Evolutionary conservation across 2,888 invertebrate genomes (phyloP), one percentile per base, ranked within the genome.

Genomic region (Tachina lurida): DNA sequence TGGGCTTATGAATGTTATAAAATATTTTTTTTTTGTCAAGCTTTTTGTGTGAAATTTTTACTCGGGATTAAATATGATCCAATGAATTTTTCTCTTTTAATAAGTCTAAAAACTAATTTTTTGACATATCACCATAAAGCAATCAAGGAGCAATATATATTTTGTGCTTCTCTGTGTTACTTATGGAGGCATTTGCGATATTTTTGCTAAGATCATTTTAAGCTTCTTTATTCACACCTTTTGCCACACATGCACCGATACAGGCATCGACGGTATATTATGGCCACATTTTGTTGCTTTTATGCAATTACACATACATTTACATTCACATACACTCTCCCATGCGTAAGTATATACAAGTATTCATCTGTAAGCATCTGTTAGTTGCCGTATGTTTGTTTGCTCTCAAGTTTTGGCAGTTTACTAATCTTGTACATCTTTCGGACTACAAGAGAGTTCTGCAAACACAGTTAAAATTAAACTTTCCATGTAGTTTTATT

Each of bases 401-500:
- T 54, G n/a, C 41, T 67, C 31, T 39, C 12, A 3, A 70, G 49
- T 63, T 80, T 76, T 84, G 31, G 80, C 56, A 81, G 45, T 54
- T 49, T 31, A 31, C 75, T 75, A 79, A 71, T 79, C 75, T 76
- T 86, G 75, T 76, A 75, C 15, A 47, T 67, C 43, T 71, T 70
- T 65, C 73, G 73, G 68, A 65, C 84, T 74, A 83, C 84, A 74
- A 80, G 74, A 80, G 83, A 63, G 70, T 73, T 76, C 52, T 58
- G 83, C 54, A 87, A 87, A 87, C 68, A 84, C 76, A 77, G 80
- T 77, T 77, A 60, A 79, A 76, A 63, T 87, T 79, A 63, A 86
- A 83, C 60, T 85, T 81, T 81, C 67, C 78, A 56, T 87, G 84
- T 80, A 76, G 84, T 84, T 87, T 87, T 73, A 67, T 77, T 79